Percentiles rank a stretch among this genome's conserved stretches.
These are phyloP conservation scores for Halictus ligatus DNA, from an alignment of 2,888 invertebrate genomes.

Conservation along the genomic window DNA sequence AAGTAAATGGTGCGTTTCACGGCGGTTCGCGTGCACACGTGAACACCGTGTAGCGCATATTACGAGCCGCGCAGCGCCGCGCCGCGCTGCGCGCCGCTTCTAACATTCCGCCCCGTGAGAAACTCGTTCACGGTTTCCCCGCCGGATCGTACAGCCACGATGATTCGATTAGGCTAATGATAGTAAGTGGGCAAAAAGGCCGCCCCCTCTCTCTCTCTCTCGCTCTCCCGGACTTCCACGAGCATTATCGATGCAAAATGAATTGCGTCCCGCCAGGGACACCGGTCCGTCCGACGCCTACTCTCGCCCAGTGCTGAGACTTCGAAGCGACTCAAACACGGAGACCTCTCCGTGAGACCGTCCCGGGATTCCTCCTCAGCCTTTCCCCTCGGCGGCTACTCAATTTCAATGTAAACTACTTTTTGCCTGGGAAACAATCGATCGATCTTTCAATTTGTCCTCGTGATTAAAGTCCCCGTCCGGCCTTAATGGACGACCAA, in stretches of 20 bases:
- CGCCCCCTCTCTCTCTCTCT: background rate
- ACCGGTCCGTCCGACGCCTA: background rate
- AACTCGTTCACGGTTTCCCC: slow-evolving; percentile 45
- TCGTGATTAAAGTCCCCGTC: slow-evolving; percentile 9
- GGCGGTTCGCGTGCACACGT: slow-evolving; percentile 4
- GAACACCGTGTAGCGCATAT: slow-evolving; percentile 14
- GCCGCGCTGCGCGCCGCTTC: background rate
- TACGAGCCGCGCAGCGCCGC: background rate
- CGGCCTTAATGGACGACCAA: slow-evolving; percentile 1
- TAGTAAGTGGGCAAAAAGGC: slow-evolving; percentile 30
- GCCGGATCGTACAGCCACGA: slow-evolving; percentile 34
- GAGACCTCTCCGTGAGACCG: slow-evolving; percentile 19
- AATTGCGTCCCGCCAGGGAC: slow-evolving; percentile 21
- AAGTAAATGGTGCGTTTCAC: slow-evolving; percentile 24
- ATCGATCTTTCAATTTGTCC: slow-evolving; percentile 30
- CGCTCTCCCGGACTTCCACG: slow-evolving; percentile 14
- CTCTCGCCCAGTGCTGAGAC: background rate
- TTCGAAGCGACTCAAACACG: background rate
- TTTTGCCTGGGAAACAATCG: slow-evolving; percentile 35
- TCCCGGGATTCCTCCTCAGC: background rate
- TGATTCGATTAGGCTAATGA: slow-evolving; percentile 64
- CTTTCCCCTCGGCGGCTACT: background rate
- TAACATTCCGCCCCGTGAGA: slow-evolving; percentile 62
- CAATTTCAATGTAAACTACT: slow-evolving; percentile 22
- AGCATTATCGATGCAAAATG: slow-evolving; percentile 52